These are phyloP conservation scores for Dioctria linearis DNA, from an alignment of 2,888 invertebrate species.

Conservation along the genomic window DNA sequence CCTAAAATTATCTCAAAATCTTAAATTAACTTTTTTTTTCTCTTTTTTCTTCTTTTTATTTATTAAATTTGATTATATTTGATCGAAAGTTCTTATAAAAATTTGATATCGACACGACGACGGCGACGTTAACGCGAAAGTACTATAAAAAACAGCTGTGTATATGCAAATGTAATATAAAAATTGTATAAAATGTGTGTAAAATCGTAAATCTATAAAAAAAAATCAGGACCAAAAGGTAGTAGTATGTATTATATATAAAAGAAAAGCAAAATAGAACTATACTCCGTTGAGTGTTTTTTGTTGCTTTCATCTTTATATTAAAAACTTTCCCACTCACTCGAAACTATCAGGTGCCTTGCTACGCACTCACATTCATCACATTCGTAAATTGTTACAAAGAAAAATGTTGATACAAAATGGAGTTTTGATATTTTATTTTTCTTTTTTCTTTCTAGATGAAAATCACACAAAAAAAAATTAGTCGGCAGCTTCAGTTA, in stretches of 20 bases:
- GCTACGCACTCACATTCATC: background rate
- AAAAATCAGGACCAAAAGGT: background rate
- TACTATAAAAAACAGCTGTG: background rate
- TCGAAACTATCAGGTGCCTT: background rate
- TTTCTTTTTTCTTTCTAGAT: background rate
- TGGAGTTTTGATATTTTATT: background rate
- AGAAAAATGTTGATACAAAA: background rate
- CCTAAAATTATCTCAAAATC: background rate
- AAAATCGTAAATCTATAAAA: conserved; percentile 6
- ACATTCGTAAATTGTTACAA: background rate
- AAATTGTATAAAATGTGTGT: background rate
- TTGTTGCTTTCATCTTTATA: background rate
- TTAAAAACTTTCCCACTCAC: background rate
- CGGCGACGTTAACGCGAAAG: background rate
- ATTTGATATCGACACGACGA: background rate
- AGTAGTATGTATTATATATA: too few species aligned
- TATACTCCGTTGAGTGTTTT: background rate
- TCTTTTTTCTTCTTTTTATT: too few species aligned
- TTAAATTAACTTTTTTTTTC: conserved; percentile 11
- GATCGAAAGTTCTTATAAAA: background rate
- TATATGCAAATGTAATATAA: conserved; percentile 1
- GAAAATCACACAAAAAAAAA: background rate
- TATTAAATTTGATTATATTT: background rate
- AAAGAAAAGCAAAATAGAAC: background rate
- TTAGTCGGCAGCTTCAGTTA: conserved; percentile 3